Percentiles rank a stretch among this genome's conserved stretches.
These are phyloP conservation scores for Sminthurides bifidus DNA, from an alignment of 1,140 invertebrate genomes.

Conservation along the genomic window DNA sequence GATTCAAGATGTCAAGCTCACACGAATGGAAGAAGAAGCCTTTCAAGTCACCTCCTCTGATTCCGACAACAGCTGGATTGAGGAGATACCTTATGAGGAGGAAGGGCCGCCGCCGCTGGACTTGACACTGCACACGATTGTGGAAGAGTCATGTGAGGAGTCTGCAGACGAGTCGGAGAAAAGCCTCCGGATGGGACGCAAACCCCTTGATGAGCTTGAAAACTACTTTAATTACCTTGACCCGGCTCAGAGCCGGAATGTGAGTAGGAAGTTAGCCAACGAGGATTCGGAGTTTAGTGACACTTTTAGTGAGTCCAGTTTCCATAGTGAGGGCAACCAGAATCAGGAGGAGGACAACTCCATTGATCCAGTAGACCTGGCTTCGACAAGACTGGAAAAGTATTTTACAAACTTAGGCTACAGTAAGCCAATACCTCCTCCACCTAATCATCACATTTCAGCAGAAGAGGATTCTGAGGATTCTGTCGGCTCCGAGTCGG, in stretches of 20 bases:
- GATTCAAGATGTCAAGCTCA: too few species aligned
- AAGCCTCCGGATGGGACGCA: slow-evolving; percentile 41
- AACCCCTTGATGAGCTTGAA: slow-evolving; percentile 53
- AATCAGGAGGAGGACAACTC: slow-evolving; percentile 41
- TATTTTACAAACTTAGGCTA: slow-evolving; percentile 53
- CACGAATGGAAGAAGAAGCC: slow-evolving; percentile 13
- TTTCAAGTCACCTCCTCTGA: slow-evolving; percentile 10
- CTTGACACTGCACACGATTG: slow-evolving; percentile 82
- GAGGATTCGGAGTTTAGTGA: slow-evolving; percentile 43
- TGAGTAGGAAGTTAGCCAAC: slow-evolving; percentile 33
- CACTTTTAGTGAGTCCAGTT: slow-evolving; percentile 66
- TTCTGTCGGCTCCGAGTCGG: slow-evolving; percentile 26
- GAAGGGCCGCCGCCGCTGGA: slow-evolving; percentile 40
- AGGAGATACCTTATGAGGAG: slow-evolving; percentile 29
- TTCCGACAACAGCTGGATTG: slow-evolving; percentile 28
- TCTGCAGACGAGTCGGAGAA: slow-evolving; percentile 43
- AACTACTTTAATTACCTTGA: slow-evolving; percentile 64
- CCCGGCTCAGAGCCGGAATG: slow-evolving; percentile 34
- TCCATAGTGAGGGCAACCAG: slow-evolving; percentile 33
- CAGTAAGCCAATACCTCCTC: neutral
- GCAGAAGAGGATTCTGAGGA: slow-evolving; percentile 12
- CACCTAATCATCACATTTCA: neutral
- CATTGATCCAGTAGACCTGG: slow-evolving; percentile 55
- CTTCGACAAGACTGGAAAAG: slow-evolving; percentile 73
- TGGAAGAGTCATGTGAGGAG: slow-evolving; percentile 87